These are phyloP conservation scores for Drosophila testacea DNA, from an alignment of 2,888 invertebrate species.

Conservation along the genomic window DNA sequence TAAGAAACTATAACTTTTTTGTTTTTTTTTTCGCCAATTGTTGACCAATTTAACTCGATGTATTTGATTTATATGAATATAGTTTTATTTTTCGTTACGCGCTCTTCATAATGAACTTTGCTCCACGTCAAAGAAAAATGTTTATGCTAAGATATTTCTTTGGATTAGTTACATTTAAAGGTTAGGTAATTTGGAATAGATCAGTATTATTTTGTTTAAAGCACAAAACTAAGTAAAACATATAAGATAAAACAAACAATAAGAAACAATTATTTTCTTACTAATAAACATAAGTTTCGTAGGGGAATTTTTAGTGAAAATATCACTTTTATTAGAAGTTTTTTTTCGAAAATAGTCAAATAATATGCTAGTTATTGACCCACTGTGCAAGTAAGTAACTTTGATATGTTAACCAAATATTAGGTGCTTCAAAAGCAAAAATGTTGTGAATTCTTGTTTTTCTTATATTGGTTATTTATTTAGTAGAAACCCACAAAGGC, in stretches of 20 bases:
- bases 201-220: conserved; percentile 44
- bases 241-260: conserved; percentile 14
- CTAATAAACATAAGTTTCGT: neutral
- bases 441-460: conserved; percentile 9
- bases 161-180: conserved; percentile 69
- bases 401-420: conserved; percentile 31
- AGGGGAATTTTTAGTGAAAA: neutral
- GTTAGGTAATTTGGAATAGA: conserved; percentile 52
- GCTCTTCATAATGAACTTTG: conserved; percentile 77
- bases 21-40: conserved; percentile 34
- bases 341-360: neutral
- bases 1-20: conserved; percentile 24
- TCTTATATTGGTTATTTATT: conserved; percentile 1
- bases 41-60: conserved; percentile 40
- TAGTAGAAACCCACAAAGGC: conserved; percentile 10
- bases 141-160: conserved; percentile 56
- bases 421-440: conserved; percentile 24
- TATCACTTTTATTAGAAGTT: neutral
- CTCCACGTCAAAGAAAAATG: conserved; percentile 70
- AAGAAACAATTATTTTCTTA: neutral
- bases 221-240: conserved; percentile 38
- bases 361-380: conserved; percentile 1
- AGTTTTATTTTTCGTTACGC: conserved; percentile 42
- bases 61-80: conserved; percentile 14
- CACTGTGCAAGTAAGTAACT: conserved; percentile 31